A percentile compares a stretch with the other conserved stretches of the same genome.
These are phyloP conservation scores for Cheirogaleus major DNA, from an alignment of 2,797 vertebrate species.

Conservation along the genomic window DNA sequence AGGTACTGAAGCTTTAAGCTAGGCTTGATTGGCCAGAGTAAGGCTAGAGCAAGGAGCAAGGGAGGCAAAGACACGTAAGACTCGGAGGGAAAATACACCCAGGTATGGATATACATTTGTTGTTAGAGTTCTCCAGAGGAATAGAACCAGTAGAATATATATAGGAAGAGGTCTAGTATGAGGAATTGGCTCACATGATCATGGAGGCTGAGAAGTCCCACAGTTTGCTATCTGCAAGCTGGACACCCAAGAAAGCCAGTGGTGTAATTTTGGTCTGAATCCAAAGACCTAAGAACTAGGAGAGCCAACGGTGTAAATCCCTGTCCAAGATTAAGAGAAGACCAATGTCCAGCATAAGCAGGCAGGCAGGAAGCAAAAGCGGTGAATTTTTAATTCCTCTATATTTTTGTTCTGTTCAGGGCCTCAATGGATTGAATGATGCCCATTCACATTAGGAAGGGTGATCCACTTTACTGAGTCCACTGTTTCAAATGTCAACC, in stretches of 20 bases:
- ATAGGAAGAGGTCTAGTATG: not conserved
- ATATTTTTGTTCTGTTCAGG: not conserved
- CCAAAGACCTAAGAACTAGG: not conserved
- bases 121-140: not conserved
- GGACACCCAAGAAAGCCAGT: not conserved
- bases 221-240: not conserved
- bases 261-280: not conserved
- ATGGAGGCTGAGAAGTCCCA: not conserved
- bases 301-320: not conserved
- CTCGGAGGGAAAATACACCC: not conserved
- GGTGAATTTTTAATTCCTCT: not conserved
- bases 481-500: not conserved
- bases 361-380: not conserved
- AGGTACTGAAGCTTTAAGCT: not conserved
- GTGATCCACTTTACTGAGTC: not conserved
- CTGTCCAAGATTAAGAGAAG: not conserved
- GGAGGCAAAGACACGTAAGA: not conserved
- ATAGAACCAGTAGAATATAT: not conserved
- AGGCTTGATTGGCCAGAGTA: not conserved
- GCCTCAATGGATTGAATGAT: not conserved
- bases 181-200: not conserved
- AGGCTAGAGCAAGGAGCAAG: not conserved
- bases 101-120: not conserved
- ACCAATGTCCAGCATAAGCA: not conserved
- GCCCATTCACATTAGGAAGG: not conserved